Conservation (phyloP, 2,797 vertebrate genomes). For the Tokudaia muenninki region DNA sequence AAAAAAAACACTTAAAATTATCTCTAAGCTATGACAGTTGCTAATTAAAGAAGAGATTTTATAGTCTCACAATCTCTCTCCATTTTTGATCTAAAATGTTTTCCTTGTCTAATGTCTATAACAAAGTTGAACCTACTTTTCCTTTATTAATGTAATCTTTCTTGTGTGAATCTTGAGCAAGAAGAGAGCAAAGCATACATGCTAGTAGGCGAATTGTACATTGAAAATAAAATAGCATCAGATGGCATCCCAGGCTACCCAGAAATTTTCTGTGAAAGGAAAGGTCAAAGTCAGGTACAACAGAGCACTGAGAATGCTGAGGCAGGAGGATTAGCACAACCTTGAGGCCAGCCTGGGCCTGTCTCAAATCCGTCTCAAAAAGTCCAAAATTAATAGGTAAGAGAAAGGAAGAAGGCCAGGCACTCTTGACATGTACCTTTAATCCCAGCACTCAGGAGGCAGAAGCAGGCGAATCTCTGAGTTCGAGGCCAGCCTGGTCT, state of each 20-base stretch:
- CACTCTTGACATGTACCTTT: not conserved
- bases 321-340: not conserved
- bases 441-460: not conserved
- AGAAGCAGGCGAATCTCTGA: not conserved
- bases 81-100: conserved; percentile 18
- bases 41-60: not conserved
- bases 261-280: conserved; percentile 18
- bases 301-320: not conserved
- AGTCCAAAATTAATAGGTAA: not conserved
- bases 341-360: not conserved
- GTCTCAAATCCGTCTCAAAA: not conserved
- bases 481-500: no score
- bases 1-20: not conserved
- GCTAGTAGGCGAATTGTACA: not conserved
- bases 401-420: not conserved
- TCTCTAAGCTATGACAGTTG: not conserved
- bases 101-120: not conserved
- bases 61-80: not conserved
- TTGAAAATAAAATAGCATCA: not conserved
- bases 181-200: not conserved
- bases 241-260: not conserved
- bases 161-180: not conserved
- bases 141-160: not conserved
- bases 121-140: not conserved
- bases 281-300: not conserved